phyloP scores from a whole-genome alignment of 2,113 vertebrate genomes.

The Numida meleagris region DNA sequence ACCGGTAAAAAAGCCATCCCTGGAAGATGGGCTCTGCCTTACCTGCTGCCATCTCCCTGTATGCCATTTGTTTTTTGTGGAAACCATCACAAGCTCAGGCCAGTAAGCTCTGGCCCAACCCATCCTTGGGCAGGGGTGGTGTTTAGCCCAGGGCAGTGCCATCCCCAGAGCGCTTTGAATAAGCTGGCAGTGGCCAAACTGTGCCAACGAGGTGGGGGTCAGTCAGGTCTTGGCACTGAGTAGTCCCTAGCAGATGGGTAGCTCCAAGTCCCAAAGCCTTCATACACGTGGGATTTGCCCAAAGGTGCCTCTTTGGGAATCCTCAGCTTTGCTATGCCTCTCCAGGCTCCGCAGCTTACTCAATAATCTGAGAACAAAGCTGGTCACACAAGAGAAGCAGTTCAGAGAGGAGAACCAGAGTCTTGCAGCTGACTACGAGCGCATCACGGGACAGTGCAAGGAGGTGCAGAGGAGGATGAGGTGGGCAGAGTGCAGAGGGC shows the following conservation, averaged over 20 bases:
- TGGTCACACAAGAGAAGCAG: conserved; percentile 72
- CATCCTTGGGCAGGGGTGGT: not conserved
- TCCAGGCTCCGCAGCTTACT: conserved; percentile 75
- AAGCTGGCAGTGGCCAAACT: not conserved
- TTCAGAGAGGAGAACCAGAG: conserved; percentile 70
- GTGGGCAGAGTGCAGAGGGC: conserved; percentile 42
- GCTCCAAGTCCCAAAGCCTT: not conserved
- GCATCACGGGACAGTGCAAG: conserved; percentile 73
- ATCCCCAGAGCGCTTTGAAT: not conserved
- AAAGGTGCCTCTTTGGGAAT: not conserved
- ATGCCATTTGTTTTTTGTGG: not conserved
- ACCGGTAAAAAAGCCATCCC: conserved; percentile 67
- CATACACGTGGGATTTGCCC: not conserved
- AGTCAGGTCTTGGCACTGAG: not conserved
- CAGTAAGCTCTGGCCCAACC: accelerated
- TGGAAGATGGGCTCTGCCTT: not conserved
- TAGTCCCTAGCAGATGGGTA: not conserved
- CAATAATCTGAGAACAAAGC: conserved; percentile 68
- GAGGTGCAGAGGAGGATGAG: conserved; percentile 81
- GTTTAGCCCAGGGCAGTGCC: not conserved
- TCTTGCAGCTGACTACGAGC: conserved; percentile 71
- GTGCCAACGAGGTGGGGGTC: not conserved
- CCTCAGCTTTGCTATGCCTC: not conserved
- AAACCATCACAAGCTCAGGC: not conserved
- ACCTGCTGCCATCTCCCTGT: not conserved